phyloP scores from a whole-genome alignment of 2,113 vertebrate genomes.

The Python bivittatus region DNA sequence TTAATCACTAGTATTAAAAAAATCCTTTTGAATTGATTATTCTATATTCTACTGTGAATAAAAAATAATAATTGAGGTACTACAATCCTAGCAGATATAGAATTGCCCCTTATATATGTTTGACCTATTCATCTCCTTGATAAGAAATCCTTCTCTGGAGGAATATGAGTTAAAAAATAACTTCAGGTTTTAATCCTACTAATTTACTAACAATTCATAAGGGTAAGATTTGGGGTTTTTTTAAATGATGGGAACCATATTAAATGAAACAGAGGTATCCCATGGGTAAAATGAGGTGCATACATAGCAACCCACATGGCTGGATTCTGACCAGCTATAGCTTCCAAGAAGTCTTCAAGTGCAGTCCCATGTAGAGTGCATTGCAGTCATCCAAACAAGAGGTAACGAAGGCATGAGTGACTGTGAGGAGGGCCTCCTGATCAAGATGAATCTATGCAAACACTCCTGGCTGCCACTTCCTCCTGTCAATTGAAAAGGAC shows the following conservation, averaged over 20 bases:
- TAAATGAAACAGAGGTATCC: not conserved
- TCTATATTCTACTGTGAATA: not conserved
- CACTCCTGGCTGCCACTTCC: not conserved
- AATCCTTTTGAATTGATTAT: not conserved
- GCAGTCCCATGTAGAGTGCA: not conserved
- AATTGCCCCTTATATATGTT: no score
- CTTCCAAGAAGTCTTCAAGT: not conserved
- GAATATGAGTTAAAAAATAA: not conserved
- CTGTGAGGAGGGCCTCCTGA: not conserved
- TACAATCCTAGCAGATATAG: no score
- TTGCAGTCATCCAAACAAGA: not conserved
- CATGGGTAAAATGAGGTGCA: not conserved
- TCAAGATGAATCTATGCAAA: not conserved
- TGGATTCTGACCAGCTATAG: not conserved
- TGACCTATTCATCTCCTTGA: not conserved
- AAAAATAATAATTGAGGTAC: no score
- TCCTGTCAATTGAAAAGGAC: not conserved
- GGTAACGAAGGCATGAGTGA: not conserved
- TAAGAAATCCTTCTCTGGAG: not conserved
- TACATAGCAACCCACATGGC: not conserved
- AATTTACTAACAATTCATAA: not conserved
- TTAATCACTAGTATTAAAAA: not conserved
- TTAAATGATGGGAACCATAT: not conserved
- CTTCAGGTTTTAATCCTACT: not conserved
- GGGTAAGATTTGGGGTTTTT: not conserved